phyloP scores from a whole-genome alignment of 2,113 vertebrate genomes.

The Recurvirostra avosetta region DNA sequence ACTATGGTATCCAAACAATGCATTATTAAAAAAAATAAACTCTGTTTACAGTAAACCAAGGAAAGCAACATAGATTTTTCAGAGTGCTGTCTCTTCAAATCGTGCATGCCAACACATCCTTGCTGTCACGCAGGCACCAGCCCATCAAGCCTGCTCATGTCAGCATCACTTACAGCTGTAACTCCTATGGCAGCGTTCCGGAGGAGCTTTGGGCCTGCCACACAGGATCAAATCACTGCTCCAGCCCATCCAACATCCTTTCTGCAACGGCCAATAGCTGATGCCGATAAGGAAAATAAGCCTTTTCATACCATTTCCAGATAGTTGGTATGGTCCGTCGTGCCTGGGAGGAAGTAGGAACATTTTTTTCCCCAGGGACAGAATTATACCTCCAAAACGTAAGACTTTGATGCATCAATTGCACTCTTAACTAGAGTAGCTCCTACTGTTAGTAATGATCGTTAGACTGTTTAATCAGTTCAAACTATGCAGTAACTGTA shows the following conservation, averaged over 20 bases:
- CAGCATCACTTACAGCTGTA: neutral
- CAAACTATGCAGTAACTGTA: neutral
- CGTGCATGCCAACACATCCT: neutral
- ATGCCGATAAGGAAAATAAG: neutral
- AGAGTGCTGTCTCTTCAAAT: neutral
- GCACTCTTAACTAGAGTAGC: slow-evolving; percentile 25
- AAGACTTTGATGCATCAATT: slow-evolving; percentile 43
- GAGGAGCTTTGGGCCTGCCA: neutral
- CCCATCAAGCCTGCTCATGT: neutral
- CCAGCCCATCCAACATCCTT: neutral
- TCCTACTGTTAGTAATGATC: slow-evolving; percentile 30
- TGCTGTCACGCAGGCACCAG: neutral
- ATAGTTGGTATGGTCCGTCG: rapidly evolving
- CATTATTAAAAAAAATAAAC: neutral
- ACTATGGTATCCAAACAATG: neutral
- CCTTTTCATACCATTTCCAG: neutral
- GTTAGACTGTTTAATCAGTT: slow-evolving; percentile 4
- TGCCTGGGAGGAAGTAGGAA: neutral
- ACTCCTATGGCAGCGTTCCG: neutral
- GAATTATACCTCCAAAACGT: neutral
- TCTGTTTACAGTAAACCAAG: neutral
- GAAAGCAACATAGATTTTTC: neutral
- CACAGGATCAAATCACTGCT: neutral
- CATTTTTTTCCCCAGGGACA: neutral
- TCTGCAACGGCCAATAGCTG: neutral